These are phyloP conservation scores for Erpornis zantholeuca DNA, from an alignment of 2,113 vertebrate genomes.

Conservation along the genomic window DNA sequence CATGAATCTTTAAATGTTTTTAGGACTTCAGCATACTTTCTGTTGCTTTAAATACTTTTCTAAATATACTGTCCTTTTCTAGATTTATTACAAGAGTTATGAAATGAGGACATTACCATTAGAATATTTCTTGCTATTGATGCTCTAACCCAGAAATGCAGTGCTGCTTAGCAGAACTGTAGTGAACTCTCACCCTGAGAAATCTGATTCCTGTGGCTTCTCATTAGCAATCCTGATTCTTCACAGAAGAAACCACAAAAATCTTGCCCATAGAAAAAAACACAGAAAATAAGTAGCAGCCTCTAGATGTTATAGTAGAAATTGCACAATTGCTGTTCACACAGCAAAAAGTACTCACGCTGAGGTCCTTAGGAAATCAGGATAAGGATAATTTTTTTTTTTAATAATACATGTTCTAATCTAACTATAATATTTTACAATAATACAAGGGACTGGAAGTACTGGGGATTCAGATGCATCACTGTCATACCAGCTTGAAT, in stretches of 20 bases:
- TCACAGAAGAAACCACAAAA: constrained; percentile 30
- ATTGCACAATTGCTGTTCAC: not conserved
- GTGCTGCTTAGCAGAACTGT: not conserved
- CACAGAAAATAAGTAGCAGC: constrained; percentile 8
- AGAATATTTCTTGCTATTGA: not conserved
- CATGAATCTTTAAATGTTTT: not conserved
- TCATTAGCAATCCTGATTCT: constrained; percentile 1
- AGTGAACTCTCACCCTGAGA: not conserved
- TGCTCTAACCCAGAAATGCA: not conserved
- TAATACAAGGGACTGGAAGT: not conserved
- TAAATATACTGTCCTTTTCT: not conserved
- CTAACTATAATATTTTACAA: not conserved
- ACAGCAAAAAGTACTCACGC: not conserved
- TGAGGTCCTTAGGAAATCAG: not conserved
- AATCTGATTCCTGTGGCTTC: constrained; percentile 7
- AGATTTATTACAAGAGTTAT: not conserved
- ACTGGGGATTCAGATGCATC: not conserved
- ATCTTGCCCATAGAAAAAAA: not conserved
- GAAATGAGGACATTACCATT: not conserved
- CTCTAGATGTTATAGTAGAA: not conserved
- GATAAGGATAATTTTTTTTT: not conserved
- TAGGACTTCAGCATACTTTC: not conserved
- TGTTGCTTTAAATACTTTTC: not conserved
- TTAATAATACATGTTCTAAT: not conserved
- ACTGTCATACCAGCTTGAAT: not conserved